phyloP scores from a whole-genome alignment of 2,113 vertebrate genomes.

The Phasianus colchicus region DNA sequence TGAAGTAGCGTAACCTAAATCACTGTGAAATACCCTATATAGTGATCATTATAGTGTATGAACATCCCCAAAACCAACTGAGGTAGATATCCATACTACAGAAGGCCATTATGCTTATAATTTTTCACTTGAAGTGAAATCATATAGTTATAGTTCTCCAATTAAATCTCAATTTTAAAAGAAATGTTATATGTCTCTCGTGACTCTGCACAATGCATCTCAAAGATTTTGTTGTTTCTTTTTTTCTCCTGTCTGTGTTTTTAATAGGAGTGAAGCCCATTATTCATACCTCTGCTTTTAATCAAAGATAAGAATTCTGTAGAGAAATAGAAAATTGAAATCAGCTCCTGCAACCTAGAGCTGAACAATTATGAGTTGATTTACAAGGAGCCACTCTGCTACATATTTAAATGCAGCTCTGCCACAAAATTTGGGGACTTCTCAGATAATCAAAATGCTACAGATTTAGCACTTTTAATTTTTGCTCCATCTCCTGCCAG shows the following conservation, averaged over 20 bases:
- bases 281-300: conserved; percentile 71
- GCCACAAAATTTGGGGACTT: conserved; percentile 74
- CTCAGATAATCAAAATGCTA: conserved; percentile 80
- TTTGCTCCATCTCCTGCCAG: conserved; percentile 76
- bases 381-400: conserved; percentile 73
- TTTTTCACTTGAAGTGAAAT: neutral
- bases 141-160: neutral
- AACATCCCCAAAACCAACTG: neutral
- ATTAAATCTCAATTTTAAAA: conserved; percentile 15
- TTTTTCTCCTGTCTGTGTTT: conserved; percentile 32
- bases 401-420: conserved; percentile 71
- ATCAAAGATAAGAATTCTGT: conserved; percentile 74
- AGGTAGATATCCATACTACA: neutral
- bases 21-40: neutral
- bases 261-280: conserved; percentile 45
- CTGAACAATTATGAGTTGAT: conserved; percentile 79
- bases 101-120: neutral
- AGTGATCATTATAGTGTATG: neutral
- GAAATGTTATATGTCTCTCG: neutral
- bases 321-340: conserved; percentile 67
- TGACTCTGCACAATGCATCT: neutral
- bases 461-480: conserved; percentile 82
- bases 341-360: conserved; percentile 53
- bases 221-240: neutral
- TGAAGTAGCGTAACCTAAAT: neutral